Evolutionary conservation across 2,797 vertebrate species (phyloP).

Genomic region (Silurus aristotelis): DNA sequence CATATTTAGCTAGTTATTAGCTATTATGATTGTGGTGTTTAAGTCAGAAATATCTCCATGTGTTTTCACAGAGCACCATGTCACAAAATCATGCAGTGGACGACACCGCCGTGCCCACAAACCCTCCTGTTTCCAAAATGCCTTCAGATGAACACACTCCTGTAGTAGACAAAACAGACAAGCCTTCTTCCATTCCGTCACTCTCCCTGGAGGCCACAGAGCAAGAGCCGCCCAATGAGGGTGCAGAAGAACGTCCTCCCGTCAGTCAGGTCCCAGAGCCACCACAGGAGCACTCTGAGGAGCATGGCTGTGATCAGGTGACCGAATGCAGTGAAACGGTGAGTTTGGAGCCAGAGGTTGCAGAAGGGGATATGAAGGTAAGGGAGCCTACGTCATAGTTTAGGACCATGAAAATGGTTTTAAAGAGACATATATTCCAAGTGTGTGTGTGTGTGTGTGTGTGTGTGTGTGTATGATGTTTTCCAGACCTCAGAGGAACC

Average conservation of each 20-base stretch:
- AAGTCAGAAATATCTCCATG: neutral
- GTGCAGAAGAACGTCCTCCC: slow-evolving; percentile 13
- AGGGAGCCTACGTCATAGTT: neutral
- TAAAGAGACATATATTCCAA: neutral
- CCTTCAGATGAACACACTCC: slow-evolving; percentile 46
- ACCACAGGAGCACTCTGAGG: slow-evolving; percentile 48
- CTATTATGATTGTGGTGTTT: neutral
- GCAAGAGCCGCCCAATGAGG: slow-evolving; percentile 36
- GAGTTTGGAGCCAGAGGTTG: slow-evolving; percentile 79
- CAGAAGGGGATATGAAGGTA: slow-evolving; percentile 62
- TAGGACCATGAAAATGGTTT: neutral
- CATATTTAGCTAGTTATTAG: neutral
- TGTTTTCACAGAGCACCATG: slow-evolving; percentile 68
- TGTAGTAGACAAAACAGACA: slow-evolving; percentile 10
- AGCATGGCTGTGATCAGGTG: slow-evolving; percentile 55
- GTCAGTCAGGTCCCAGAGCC: slow-evolving; percentile 30
- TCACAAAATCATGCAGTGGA: slow-evolving; percentile 62
- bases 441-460: neutral
- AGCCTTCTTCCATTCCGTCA: slow-evolving; percentile 31
- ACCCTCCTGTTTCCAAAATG: slow-evolving; percentile 20
- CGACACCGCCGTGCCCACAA: slow-evolving; percentile 51
- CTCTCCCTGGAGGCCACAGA: slow-evolving; percentile 37
- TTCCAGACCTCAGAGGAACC: slow-evolving; percentile 33
- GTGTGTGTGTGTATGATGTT: slow-evolving; percentile 7
- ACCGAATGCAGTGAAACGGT: slow-evolving; percentile 83